Base-by-base conservation (phyloP, 2,797 vertebrate genomes). In the Apodemus agrarius region DNA sequence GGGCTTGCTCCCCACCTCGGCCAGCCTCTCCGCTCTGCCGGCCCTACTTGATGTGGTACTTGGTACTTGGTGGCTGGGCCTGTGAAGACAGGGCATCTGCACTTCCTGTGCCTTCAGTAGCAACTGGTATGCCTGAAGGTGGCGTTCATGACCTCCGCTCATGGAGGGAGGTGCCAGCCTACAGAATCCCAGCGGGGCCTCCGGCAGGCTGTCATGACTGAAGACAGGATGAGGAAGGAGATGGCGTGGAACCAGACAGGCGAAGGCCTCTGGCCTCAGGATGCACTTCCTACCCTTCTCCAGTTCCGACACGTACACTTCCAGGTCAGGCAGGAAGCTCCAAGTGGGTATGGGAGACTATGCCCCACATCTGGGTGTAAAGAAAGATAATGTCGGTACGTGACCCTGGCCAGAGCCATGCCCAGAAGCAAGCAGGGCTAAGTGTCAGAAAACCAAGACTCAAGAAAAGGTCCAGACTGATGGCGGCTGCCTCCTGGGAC, bases 281-380 rank as follows among this genome's bases (percentile, higher is more conserved):
- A 6, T 57, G 79, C 21, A n/a, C 37, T 88, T 94, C 81, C 26
- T 69, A 69, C 90, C 49, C 61, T 37, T 79, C 87, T 94, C 88
- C 40, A 13, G 21, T 83, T 94, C 87, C 63, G 83, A 74, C 65
- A 37, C 9, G 19, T 90, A 79, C 43, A 19, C 46, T 52, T 74
- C 31, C 0, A 54, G 49, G 29, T 14, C 86, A 72, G 21, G 46
- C 43, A 81, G 21, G n/a, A 87, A 78, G 54, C 54, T 34, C 29
- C 80, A 88, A 34, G 31, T 78, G 29, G 57, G 61, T 61, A 21
- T 3, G 59, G 29, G 63, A 86, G 19, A 80, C 43, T 76, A 59
- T 72, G 89, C 61, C 61, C 34, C 9, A 17, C 37, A 14, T 37
- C 67, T 37, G 2, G 1, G 29, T 43, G 72, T 63, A 74, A 46